Percentiles rank a stretch among this genome's conserved stretches.
phyloP scores from a whole-genome alignment of 1,140 invertebrate species.

The Rhysida immarginata region DNA sequence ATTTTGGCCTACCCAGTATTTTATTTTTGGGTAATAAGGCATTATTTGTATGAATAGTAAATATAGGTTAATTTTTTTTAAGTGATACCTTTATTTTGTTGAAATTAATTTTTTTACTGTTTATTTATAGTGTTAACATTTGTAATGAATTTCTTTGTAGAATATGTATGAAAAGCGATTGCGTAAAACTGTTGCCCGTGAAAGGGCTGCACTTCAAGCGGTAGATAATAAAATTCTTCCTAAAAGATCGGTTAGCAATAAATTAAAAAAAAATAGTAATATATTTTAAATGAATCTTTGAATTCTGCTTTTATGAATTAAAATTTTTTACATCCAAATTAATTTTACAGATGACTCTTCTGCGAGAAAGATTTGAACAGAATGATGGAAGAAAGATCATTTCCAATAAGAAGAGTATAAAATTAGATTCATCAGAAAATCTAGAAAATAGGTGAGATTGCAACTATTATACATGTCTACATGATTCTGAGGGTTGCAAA shows the following conservation, averaged over 20 bases:
- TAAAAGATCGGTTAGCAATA: neutral
- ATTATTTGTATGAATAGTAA: too few relatives aligned
- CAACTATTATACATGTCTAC: too few relatives aligned
- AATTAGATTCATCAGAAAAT: neutral
- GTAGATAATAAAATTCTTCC: neutral
- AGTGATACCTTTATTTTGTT: too few relatives aligned
- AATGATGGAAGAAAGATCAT: neutral
- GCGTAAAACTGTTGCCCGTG: neutral
- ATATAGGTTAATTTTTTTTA: too few relatives aligned
- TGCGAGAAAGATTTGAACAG: neutral
- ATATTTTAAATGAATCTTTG: too few relatives aligned
- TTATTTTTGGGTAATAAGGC: too few relatives aligned
- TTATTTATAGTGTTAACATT: too few relatives aligned
- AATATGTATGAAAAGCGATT: neutral
- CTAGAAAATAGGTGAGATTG: neutral
- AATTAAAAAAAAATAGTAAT: neutral
- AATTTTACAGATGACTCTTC: neutral
- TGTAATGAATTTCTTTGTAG: neutral
- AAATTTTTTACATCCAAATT: too few relatives aligned
- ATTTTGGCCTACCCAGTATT: too few relatives aligned
- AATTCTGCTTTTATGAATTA: too few relatives aligned
- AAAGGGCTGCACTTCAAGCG: slow-evolving; percentile 1
- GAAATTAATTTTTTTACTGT: too few relatives aligned
- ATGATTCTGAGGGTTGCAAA: too few relatives aligned
- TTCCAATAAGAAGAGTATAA: neutral